Conservation (phyloP, 2,113 vertebrate species). For the Cryptoleucopteryx plumbea region DNA sequence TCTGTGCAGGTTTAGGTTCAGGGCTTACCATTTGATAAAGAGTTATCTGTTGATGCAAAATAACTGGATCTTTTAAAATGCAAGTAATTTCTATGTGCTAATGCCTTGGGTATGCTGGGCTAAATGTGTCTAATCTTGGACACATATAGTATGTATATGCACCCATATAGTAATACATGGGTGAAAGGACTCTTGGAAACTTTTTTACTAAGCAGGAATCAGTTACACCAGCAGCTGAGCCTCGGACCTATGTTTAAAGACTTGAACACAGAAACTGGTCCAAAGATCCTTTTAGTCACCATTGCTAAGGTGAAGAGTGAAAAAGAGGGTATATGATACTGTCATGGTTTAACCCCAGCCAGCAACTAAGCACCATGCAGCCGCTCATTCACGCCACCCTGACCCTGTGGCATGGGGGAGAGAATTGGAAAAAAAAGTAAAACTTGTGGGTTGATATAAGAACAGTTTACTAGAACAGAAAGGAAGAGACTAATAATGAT, state of each 20-base stretch:
- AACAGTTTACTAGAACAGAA: too few species aligned
- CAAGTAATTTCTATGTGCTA: not conserved
- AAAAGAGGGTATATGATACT: not conserved
- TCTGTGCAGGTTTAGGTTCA: not conserved
- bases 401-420: too few species aligned
- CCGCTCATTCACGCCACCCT: too few species aligned
- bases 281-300: not conserved
- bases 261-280: not conserved
- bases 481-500: too few species aligned
- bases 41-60: not conserved
- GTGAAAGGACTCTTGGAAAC: not conserved
- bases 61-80: not conserved
- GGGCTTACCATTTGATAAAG: not conserved
- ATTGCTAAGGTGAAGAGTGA: not conserved
- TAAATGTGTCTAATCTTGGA: not conserved
- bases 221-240: not conserved
- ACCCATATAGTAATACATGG: not conserved
- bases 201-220: not conserved
- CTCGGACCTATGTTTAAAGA: not conserved
- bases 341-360: too few species aligned
- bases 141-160: not conserved
- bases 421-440: too few species aligned
- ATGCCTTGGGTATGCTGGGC: not conserved
- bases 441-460: too few species aligned
- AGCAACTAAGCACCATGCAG: too few species aligned